phyloP scores from a whole-genome alignment of 2,888 invertebrate species.

The Iphiclides podalirius region DNA sequence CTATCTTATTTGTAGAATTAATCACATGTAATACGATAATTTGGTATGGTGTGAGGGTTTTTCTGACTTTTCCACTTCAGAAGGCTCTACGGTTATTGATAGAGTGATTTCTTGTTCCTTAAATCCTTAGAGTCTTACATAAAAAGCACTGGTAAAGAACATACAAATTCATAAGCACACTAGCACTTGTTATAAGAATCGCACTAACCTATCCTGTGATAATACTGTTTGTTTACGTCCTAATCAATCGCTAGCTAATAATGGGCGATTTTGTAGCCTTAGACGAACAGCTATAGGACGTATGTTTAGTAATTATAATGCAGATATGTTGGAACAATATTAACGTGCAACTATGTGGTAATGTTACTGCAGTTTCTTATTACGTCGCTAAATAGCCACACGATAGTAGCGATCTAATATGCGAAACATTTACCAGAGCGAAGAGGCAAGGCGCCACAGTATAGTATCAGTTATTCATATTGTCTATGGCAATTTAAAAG shows the following conservation, averaged over 20 bases:
- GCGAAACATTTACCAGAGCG: background rate
- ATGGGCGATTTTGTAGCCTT: conserved; percentile 38
- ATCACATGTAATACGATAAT: too few species aligned
- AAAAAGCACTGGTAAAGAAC: conserved; percentile 21
- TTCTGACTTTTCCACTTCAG: conserved; percentile 27
- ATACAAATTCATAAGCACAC: conserved; percentile 35
- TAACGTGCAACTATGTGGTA: conserved; percentile 43
- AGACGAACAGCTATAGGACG: conserved; percentile 31
- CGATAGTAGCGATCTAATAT: background rate
- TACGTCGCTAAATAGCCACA: conserved; percentile 35
- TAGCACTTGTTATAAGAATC: conserved; percentile 31
- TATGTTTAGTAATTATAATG: conserved; percentile 37
- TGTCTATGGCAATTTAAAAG: background rate
- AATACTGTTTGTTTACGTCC: conserved; percentile 33
- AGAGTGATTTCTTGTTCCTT: conserved; percentile 35
- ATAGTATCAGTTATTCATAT: background rate
- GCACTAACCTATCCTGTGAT: conserved; percentile 23
- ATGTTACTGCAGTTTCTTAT: conserved; percentile 38
- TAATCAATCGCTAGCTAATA: conserved; percentile 38
- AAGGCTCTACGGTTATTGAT: conserved; percentile 31
- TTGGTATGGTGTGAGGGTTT: conserved; percentile 34
- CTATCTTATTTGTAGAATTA: too few species aligned
- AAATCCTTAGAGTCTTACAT: conserved; percentile 13
- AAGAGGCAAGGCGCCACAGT: background rate
- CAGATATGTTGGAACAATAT: conserved; percentile 37